A percentile compares a stretch with the other conserved stretches of the same genome.
Conservation (phyloP, 2,797 vertebrate species). For the Rhinoraja longicauda region DNA sequence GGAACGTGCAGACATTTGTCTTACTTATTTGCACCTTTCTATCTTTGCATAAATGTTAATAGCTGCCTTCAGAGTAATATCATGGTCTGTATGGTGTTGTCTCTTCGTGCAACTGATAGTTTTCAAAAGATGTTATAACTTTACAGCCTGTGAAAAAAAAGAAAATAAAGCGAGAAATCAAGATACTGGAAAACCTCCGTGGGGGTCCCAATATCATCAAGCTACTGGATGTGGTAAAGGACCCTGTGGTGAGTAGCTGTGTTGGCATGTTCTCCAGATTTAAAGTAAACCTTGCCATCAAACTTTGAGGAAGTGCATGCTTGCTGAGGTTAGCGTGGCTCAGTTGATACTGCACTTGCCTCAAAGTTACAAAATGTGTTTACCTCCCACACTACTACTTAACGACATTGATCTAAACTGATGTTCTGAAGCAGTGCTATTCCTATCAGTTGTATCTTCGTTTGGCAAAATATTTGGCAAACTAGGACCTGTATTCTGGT, state of each 20-base stretch:
- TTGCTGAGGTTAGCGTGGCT: background rate
- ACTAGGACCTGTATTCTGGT: background rate
- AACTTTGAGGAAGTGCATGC: background rate
- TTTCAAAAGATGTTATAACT: background rate
- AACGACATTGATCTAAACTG: background rate
- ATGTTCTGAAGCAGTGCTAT: background rate
- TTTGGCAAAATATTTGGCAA: background rate
- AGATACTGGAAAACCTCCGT: slow-evolving; percentile 92
- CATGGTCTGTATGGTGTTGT: background rate
- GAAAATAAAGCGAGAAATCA: slow-evolving; percentile 98
- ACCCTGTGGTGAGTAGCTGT: slow-evolving; percentile 76
- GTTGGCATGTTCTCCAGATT: background rate
- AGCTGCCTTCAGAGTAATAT: background rate
- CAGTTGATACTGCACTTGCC: background rate
- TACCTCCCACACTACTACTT: too few relatives aligned
- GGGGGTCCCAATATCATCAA: slow-evolving; percentile 98
- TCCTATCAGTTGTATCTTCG: background rate
- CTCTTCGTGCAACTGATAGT: background rate
- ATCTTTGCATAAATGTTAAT: background rate
- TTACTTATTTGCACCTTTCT: background rate
- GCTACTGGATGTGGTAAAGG: slow-evolving; percentile 93
- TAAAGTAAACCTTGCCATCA: background rate
- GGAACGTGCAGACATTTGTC: background rate
- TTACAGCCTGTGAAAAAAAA: slow-evolving; percentile 97
- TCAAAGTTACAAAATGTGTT: background rate